Percentiles rank a stretch among this genome's conserved stretches.
These are phyloP conservation scores for Neogobius melanostomus DNA, from an alignment of 2,113 vertebrate species.

Conservation along the genomic window DNA sequence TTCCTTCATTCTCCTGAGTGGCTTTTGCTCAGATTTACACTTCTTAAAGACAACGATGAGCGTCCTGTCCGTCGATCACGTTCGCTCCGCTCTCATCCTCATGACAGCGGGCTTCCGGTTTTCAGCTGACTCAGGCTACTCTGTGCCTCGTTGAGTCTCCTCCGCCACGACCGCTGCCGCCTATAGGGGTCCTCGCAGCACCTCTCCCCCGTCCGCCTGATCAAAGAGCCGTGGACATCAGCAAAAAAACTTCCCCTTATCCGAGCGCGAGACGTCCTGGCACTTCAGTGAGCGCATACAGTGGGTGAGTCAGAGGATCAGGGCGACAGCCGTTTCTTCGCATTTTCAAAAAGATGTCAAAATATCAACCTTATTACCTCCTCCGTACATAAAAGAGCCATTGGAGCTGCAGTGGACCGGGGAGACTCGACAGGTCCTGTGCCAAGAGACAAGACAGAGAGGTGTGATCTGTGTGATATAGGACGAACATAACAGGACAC, in stretches of 20 bases:
- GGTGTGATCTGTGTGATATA: too few relatives aligned
- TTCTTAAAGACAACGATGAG: constrained; percentile 9
- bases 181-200: constrained; percentile 17
- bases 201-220: constrained; percentile 22
- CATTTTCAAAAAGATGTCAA: constrained; percentile 17
- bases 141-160: constrained; percentile 46
- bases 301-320: constrained; percentile 7
- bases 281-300: constrained; percentile 24
- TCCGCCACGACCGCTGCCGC: constrained; percentile 34
- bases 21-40: constrained; percentile 2
- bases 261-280: constrained; percentile 23
- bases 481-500: too few relatives aligned
- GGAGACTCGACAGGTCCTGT: constrained; percentile 10
- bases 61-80: constrained; percentile 7
- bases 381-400: constrained; percentile 23
- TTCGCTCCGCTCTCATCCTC: constrained; percentile 26
- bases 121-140: constrained; percentile 57
- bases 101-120: constrained; percentile 48
- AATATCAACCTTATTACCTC: constrained; percentile 37
- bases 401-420: constrained; percentile 4
- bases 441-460: background rate
- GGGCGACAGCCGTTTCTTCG: background rate
- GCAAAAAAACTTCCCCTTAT: constrained; percentile 46
- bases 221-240: constrained; percentile 61
- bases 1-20: background rate